A percentile compares a stretch with the other conserved stretches of the same genome.
Evolutionary conservation across 2,888 invertebrate species (phyloP).

Genomic region (Drosophila mettleri): DNA sequence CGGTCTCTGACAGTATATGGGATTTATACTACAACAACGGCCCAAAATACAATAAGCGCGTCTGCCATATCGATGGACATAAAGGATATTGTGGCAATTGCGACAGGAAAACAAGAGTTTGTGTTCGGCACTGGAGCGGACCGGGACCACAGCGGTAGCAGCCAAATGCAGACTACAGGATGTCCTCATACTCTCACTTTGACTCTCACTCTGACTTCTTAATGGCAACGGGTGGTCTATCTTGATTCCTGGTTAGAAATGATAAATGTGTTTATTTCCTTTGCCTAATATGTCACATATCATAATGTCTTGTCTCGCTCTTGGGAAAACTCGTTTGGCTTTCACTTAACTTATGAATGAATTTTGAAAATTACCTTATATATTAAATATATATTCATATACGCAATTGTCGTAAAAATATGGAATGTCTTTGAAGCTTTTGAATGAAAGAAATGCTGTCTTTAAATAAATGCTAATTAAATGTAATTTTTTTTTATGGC

Average conservation of each 20-base stretch:
- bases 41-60: slow-evolving; percentile 17
- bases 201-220: slow-evolving; percentile 27
- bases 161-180: slow-evolving; percentile 69
- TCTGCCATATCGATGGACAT: slow-evolving; percentile 62
- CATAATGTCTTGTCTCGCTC: slow-evolving; percentile 17
- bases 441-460: too few species aligned
- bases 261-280: slow-evolving; percentile 82
- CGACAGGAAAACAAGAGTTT: slow-evolving; percentile 74
- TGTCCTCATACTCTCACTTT: slow-evolving; percentile 45
- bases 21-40: slow-evolving; percentile 50
- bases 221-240: slow-evolving; percentile 80
- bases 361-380: background rate
- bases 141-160: slow-evolving; percentile 65
- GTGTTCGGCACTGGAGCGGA: slow-evolving; percentile 52
- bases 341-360: slow-evolving; percentile 13
- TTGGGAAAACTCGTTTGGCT: slow-evolving; percentile 8
- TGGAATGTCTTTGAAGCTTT: too few species aligned
- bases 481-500: too few species aligned
- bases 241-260: slow-evolving; percentile 72
- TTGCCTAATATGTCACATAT: slow-evolving; percentile 54
- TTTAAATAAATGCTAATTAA: too few species aligned
- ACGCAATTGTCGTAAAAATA: background rate
- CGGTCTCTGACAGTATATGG: slow-evolving; percentile 53
- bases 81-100: slow-evolving; percentile 81
- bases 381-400: background rate